Base-by-base conservation (phyloP, 2,888 invertebrate genomes). In the Dysmachus trigonus region DNA sequence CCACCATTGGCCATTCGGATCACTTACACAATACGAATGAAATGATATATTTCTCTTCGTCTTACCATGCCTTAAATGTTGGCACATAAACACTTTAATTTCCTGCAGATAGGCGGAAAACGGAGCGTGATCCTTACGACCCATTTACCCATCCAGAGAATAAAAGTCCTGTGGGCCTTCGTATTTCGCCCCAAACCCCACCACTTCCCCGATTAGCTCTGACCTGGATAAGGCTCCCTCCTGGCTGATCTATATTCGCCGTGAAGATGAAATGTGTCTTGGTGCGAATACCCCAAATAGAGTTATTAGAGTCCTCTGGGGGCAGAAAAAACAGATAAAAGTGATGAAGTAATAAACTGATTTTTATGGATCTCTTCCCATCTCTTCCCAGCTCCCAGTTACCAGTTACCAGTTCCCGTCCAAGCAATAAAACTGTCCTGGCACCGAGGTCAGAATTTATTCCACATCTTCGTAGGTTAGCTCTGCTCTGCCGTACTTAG, bases 261-360 rank as follows among this genome's bases (percentile, higher is more conserved):
- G 76, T 22, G 38, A 33, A 76, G 41, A 76, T 35, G 33, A 74
- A 74, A 31, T 74, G 33, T 74, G 31, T 8, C n/a, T 35, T 22
- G 76, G 38, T 35, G 22, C 8, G 76, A 38, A 15, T 31, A 2
- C 73, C 2, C 73, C 33, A 73, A 73, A 73, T 73, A 33, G 73
- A 73, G 31, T 73, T 73, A 73, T 76, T 76, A 76, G 22, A 35
- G 33, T 76, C 76, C 76, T 38, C 8, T 15, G 76, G 76, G 35
- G 38, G 22, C 76, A 38, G 18, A 10, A 76, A 22, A 76, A 76
- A 7, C 18, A 76, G 76, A 76, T 76, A 76, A 76, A 76, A 76
- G 35, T 76, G 41, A 76, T 76, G 76, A 38, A 76, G 76, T 76
- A 76, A 76, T 76, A 76, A 76, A 76, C 35, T 76, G 76, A 76